phyloP scores from a whole-genome alignment of 2,797 vertebrate species.

The Loris lydekkerianus region DNA sequence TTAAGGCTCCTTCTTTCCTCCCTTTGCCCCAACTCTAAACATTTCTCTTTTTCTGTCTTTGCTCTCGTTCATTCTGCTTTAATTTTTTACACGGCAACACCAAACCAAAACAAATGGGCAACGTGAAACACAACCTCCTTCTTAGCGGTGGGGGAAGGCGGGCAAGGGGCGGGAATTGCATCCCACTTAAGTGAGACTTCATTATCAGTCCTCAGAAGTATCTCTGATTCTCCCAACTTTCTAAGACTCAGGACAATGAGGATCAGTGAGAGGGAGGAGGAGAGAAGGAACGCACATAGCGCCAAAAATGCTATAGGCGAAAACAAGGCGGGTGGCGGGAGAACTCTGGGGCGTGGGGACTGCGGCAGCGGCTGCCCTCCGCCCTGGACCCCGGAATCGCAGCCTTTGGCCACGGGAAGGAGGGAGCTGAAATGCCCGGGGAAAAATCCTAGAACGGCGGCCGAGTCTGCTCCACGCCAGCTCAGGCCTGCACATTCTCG shows the following conservation, averaged over 20 bases:
- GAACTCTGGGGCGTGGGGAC: background rate
- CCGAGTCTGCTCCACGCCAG: background rate
- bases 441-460: background rate
- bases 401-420: background rate
- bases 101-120: constrained; percentile 50
- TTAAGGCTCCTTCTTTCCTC: background rate
- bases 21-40: background rate
- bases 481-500: background rate
- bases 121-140: constrained; percentile 41
- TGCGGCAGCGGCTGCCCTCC: background rate
- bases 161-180: background rate
- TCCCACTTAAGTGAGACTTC: constrained; percentile 45
- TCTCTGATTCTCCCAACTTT: constrained; percentile 76
- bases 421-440: constrained; percentile 37
- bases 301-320: constrained; percentile 41
- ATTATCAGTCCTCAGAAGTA: constrained; percentile 70
- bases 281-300: constrained; percentile 1
- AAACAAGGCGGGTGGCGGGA: background rate
- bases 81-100: background rate
- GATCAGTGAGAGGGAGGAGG: background rate
- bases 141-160: background rate
- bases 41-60: constrained; percentile 21
- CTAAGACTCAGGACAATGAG: constrained; percentile 61
- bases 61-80: background rate
- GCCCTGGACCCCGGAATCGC: background rate